Evolutionary conservation across 2,888 invertebrate species (phyloP), one percentile per base, ranked within the genome.

Genomic region (Galerucella calmariensis): DNA sequence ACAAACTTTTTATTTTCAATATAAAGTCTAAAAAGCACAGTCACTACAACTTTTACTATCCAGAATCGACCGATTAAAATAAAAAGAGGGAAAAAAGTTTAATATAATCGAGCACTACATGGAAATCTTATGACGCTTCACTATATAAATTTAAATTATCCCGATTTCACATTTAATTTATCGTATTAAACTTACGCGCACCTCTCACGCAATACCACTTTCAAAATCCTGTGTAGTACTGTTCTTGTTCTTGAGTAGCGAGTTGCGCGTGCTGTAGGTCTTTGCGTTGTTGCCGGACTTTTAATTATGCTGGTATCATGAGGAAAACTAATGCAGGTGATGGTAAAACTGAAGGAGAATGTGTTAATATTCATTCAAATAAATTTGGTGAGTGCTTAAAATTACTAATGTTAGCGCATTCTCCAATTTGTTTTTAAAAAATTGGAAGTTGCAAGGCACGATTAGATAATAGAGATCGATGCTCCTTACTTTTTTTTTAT

Each of bases 201-300:
- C 67, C 65, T 62, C 70, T 66, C 72, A 74, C 79, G 76, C 75
- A 74, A 76, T 75, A 67, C 78, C 72, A 76, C 77, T 71, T 73
- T 72, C 79, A 56, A 77, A 77, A 81, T 81, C 82, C 82, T 81
- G 80, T 75, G 79, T 81, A 79, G 79, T 80, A 83, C 83, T 82
- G 82, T 58, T 66, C 63, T 72, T 66, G 66, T 46, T 63, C 66
- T 67, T 72, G 48, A 78, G 79, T 79, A 75, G 78, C 78, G 79
- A 76, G 69, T 73, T 76, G 73, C 76, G 74, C 72, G 66, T 63
- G 66, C 59, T 66, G 59, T 59, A 27, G 72, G 48, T 72, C 66
- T 58, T 35, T 44, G 10, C 63, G 3, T 2, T 14, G 66, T 63
- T 67, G 72, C 72, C 66, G 44, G 16, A 53, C 41, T 16, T 67